Percentiles rank a stretch among this genome's conserved stretches.
Conservation (phyloP, 2,888 invertebrate species). For the Glyphotaelius pellucidus region DNA sequence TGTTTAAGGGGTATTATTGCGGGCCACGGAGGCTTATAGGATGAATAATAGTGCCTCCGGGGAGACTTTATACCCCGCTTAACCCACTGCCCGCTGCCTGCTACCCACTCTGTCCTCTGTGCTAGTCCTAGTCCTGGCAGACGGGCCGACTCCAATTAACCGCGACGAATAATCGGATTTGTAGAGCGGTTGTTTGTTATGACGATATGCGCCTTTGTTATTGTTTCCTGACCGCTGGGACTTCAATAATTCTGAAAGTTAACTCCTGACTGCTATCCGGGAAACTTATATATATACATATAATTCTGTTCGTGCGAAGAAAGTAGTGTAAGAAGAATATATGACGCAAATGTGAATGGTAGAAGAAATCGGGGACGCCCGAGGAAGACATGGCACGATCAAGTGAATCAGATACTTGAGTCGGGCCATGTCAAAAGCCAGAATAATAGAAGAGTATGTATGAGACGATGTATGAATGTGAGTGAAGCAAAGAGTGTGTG, state of each 20-base stretch:
- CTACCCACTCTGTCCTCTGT: background rate
- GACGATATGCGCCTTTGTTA: background rate
- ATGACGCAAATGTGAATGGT: too few relatives aligned
- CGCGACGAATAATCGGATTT: slow-evolving; percentile 39
- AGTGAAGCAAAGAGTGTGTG: too few relatives aligned
- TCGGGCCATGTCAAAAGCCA: too few relatives aligned
- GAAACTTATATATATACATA: background rate
- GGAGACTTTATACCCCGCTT: slow-evolving; percentile 34
- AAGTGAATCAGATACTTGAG: too few relatives aligned
- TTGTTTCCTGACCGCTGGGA: background rate
- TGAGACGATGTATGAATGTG: too few relatives aligned
- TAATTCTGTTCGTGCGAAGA: background rate
- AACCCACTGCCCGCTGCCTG: background rate
- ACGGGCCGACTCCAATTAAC: slow-evolving; percentile 36
- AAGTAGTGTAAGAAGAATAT: too few relatives aligned
- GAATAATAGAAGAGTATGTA: too few relatives aligned
- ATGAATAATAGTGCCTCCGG: slow-evolving; percentile 41
- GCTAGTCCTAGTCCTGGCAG: background rate
- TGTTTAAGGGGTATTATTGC: slow-evolving; percentile 42
- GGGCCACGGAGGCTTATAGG: slow-evolving; percentile 37
- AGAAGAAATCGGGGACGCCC: too few relatives aligned
- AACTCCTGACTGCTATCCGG: background rate
- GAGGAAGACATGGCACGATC: too few relatives aligned
- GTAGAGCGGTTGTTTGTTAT: background rate
- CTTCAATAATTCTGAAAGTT: background rate